phyloP scores from a whole-genome alignment of 2,888 invertebrate species.

The Cordilura impudica region DNA sequence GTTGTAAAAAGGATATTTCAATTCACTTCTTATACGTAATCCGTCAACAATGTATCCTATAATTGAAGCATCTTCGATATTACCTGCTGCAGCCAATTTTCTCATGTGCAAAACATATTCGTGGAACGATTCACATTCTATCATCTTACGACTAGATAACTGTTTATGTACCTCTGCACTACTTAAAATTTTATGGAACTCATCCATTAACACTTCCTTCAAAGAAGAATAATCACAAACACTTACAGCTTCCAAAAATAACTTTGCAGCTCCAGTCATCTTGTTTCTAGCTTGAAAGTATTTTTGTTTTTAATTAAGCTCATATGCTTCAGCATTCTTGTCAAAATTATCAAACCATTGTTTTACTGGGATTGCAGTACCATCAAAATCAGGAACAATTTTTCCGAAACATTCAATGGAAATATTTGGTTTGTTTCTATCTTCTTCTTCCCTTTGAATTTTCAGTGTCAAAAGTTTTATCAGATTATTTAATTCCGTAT shows the following conservation, averaged over 20 bases:
- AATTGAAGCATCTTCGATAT: slow-evolving; percentile 7
- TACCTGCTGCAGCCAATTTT: slow-evolving; percentile 25
- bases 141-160: slow-evolving; percentile 19
- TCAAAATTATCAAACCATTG: too few species aligned
- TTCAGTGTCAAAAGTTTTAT: slow-evolving; percentile 16
- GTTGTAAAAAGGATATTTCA: slow-evolving; percentile 22
- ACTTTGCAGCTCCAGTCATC: too few species aligned
- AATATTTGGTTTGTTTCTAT: slow-evolving; percentile 10
- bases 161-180: too few species aligned
- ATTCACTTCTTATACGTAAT: background rate
- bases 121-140: slow-evolving; percentile 19
- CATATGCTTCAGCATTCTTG: too few species aligned
- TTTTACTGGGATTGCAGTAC: slow-evolving; percentile 21
- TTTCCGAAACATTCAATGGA: slow-evolving; percentile 41
- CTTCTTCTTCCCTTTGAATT: background rate
- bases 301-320: too few species aligned
- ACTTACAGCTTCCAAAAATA: slow-evolving; percentile 32
- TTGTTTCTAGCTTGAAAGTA: too few species aligned
- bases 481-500: too few species aligned
- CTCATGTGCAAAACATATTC: slow-evolving; percentile 41
- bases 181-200: background rate
- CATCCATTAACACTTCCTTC: slow-evolving; percentile 1
- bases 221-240: slow-evolving; percentile 18
- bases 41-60: slow-evolving; percentile 30
- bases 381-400: slow-evolving; percentile 46